phyloP scores from a whole-genome alignment of 2,113 vertebrate genomes.

The Stegostoma tigrinum region DNA sequence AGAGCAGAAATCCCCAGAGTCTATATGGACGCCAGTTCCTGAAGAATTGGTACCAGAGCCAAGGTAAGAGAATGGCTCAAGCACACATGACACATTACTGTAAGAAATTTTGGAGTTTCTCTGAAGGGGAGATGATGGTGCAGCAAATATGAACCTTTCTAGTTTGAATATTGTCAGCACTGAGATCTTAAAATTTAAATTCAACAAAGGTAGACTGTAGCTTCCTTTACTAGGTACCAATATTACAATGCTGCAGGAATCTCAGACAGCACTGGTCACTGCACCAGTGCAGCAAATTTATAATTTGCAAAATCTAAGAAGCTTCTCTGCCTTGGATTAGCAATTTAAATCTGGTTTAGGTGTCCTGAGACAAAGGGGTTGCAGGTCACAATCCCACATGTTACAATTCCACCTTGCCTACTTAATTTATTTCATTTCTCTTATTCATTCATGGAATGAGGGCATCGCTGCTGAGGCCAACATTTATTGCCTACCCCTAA shows the following conservation, averaged over 20 bases:
- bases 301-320: background rate
- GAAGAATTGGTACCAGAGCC: constrained; percentile 87
- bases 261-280: background rate
- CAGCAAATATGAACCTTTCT: background rate
- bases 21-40: constrained; percentile 86
- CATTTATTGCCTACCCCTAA: no score
- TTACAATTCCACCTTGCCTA: no score
- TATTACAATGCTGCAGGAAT: background rate
- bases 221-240: background rate
- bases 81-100: background rate
- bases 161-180: background rate
- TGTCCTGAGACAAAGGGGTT: no score
- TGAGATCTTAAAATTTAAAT: background rate
- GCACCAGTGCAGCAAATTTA: background rate
- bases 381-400: no score
- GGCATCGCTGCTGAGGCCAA: no score
- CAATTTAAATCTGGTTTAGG: background rate
- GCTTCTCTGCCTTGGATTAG: background rate
- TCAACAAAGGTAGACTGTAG: background rate
- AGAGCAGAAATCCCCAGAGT: constrained; percentile 89
- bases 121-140: background rate
- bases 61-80: constrained; percentile 58
- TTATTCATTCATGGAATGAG: no score
- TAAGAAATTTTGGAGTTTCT: background rate
- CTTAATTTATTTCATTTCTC: no score